These are phyloP conservation scores for Pseudorasbora parva DNA, from an alignment of 2,113 vertebrate genomes.

Conservation along the genomic window DNA sequence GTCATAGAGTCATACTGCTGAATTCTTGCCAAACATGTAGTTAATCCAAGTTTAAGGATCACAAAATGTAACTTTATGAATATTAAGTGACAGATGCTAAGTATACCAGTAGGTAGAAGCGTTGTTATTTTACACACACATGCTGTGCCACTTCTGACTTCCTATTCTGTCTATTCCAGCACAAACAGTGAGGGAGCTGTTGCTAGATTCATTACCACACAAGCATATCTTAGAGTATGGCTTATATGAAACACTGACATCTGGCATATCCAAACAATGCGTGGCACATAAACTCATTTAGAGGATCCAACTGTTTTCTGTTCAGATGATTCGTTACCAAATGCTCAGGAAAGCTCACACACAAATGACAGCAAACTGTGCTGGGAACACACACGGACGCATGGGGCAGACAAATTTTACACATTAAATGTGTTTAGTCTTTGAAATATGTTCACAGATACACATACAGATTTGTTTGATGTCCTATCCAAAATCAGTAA, in stretches of 20 bases:
- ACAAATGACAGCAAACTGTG: conserved; percentile 26
- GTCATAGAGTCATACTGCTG: neutral
- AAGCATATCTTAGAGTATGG: conserved; percentile 24
- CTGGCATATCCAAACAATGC: conserved; percentile 46
- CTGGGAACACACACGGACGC: conserved; percentile 1
- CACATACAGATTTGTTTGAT: neutral
- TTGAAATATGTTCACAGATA: conserved; percentile 16
- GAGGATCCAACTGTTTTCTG: conserved; percentile 48
- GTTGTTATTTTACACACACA: conserved; percentile 3
- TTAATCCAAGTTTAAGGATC: neutral
- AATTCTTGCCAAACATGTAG: neutral
- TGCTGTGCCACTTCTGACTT: neutral
- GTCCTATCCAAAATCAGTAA: conserved; percentile 1
- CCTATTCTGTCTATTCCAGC: conserved; percentile 20
- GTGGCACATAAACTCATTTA: conserved; percentile 44
- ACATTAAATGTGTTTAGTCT: conserved; percentile 12
- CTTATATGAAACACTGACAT: conserved; percentile 49
- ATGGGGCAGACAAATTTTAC: conserved; percentile 13
- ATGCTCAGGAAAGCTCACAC: conserved; percentile 32
- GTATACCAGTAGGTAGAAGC: conserved; percentile 21
- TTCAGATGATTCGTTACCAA: conserved; percentile 41
- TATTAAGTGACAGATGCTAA: conserved; percentile 15
- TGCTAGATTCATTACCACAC: conserved; percentile 38
- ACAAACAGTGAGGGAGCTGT: conserved; percentile 11
- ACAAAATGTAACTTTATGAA: conserved; percentile 3